Conservation (phyloP, 2,113 vertebrate genomes). For the Tauraco erythrolophus region DNA sequence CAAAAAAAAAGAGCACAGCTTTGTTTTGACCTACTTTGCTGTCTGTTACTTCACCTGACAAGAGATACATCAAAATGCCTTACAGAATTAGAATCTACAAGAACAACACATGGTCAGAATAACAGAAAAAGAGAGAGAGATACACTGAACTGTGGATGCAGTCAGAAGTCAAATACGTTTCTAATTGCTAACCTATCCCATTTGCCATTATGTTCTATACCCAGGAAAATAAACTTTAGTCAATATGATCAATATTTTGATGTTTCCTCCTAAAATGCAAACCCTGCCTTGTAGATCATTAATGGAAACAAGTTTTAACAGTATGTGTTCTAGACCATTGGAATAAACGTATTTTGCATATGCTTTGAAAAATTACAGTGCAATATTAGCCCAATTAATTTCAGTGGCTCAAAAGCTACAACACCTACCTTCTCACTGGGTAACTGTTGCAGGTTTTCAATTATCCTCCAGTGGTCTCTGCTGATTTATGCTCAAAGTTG, state of each 20-base stretch:
- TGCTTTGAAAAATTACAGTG: background rate
- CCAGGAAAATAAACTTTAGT: background rate
- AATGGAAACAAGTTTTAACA: background rate
- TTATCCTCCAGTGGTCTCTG: background rate
- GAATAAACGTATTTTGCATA: background rate
- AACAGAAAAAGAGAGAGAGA: background rate
- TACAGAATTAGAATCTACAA: background rate
- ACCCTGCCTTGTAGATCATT: background rate
- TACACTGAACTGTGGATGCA: background rate
- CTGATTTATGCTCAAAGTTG: background rate
- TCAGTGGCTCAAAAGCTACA: background rate
- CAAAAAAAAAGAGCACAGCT: background rate
- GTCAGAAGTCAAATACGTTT: background rate
- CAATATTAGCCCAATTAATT: background rate
- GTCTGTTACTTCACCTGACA: background rate
- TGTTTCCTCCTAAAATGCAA: background rate
- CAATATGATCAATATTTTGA: background rate
- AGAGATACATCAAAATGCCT: background rate
- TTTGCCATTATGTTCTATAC: background rate
- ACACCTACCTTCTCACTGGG: background rate
- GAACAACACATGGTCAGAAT: background rate
- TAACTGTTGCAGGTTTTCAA: background rate
- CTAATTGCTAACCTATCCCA: background rate
- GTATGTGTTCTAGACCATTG: background rate
- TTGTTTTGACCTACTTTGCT: background rate